Conservation (phyloP, 2,797 vertebrate species). For the Arctocebus calabarensis region DNA sequence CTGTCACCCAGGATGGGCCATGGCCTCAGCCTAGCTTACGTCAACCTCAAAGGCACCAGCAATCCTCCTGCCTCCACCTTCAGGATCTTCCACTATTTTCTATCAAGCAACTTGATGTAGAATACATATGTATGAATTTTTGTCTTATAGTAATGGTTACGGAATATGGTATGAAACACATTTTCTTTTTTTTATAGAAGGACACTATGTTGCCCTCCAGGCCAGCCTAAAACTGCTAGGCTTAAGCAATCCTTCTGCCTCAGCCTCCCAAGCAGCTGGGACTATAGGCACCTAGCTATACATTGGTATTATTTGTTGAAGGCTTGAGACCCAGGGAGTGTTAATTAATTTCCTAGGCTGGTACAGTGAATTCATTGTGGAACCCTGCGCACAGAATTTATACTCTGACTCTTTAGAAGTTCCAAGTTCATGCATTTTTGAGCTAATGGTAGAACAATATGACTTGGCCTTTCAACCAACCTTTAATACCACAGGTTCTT, state of each 20-base stretch:
- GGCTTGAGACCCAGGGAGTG: not conserved
- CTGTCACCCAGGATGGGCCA: too few relatives aligned
- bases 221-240: not conserved
- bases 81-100: not conserved
- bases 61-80: too few relatives aligned
- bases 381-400: not conserved
- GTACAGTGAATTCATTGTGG: not conserved
- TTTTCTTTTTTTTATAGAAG: not conserved
- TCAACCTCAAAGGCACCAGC: too few relatives aligned
- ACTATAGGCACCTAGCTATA: not conserved
- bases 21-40: too few relatives aligned
- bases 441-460: not conserved
- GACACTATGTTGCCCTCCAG: not conserved
- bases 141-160: constrained; percentile 12
- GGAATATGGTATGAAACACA: not conserved
- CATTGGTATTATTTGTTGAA: not conserved
- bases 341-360: not conserved
- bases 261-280: not conserved
- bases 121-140: not conserved
- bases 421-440: not conserved
- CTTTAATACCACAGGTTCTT: not conserved
- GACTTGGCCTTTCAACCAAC: not conserved
- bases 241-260: not conserved
- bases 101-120: not conserved
- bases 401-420: not conserved